Base-by-base conservation (phyloP, 2,113 vertebrate genomes). In the Pelusios castaneus region DNA sequence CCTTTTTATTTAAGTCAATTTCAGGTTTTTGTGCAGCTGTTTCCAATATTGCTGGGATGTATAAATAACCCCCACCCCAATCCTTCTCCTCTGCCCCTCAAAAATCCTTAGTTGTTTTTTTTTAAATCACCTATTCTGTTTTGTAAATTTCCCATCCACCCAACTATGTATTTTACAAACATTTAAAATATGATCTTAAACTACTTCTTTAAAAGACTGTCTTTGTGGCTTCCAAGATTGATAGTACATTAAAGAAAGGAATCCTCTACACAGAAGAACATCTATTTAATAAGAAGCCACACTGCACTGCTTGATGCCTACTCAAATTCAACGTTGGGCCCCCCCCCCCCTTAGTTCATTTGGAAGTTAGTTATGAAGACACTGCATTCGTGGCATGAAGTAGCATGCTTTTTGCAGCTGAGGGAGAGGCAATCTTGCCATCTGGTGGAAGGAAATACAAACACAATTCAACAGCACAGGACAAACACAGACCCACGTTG, bases 361-460 rank as follows among this genome's bases (percentile, higher is more conserved):
- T 27, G 13, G 43, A 84, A 51, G 54, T 51, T 5, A 41, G 21
- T 1, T 1, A 41, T 2, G 81, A 27, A 80, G 52, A 63, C 82
- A 91, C 14, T 73, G 93, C 80, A 60, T 90, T 91, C 12, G 2
- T 90, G 90, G 87, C 90, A 49, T 54, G 5, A 45, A 43, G 24
- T 51, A 13, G 75, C 75, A 45, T 27, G 25, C 24, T 63, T 54
- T 41, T 27, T 6, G 83, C 0, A 0, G 54, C 76, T 41, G 43
- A 85, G 16, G 45, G 34, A 47, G 91, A 95, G 84, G 82, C 27
- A 58, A 94, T 75, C 75, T 92, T 95, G 97, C 97, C 97, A 96
- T 91, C 97, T 97, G 92, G 43, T 92, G 97, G 97, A 51, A 67
- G 19, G 91, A 91, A 76, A 1, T 70, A 29, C 8, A 43, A 54